These are phyloP conservation scores for Leptinotarsa texana DNA, from an alignment of 1,140 invertebrate species.

Conservation along the genomic window DNA sequence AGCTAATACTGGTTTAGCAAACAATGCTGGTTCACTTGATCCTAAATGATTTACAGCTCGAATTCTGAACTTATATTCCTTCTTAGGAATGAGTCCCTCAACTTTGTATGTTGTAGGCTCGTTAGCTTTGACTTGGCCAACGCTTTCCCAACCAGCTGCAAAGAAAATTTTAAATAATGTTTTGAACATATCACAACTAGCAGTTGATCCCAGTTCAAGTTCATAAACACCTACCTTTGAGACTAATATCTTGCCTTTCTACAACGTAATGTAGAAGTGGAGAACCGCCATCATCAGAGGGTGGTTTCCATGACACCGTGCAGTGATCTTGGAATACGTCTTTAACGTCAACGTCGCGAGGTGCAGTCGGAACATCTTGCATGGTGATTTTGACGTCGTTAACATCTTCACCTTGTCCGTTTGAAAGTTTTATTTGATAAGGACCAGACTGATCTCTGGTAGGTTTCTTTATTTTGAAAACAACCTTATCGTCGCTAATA, in stretches of 20 bases:
- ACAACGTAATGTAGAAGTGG: slow-evolving; percentile 91
- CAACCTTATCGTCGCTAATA: slow-evolving; percentile 85
- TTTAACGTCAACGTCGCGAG: slow-evolving; percentile 85
- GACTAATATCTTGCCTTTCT: slow-evolving; percentile 89
- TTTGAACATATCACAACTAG: not conserved
- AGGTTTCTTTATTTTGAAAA: slow-evolving; percentile 90
- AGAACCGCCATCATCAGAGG: slow-evolving; percentile 90
- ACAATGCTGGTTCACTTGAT: slow-evolving; percentile 83
- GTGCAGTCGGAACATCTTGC: slow-evolving; percentile 87
- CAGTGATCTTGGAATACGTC: slow-evolving; percentile 93
- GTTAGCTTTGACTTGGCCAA: slow-evolving; percentile 71
- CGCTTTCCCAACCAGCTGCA: slow-evolving; percentile 80
- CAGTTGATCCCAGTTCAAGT: not conserved
- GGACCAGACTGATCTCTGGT: slow-evolving; percentile 76
- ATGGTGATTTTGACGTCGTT: slow-evolving; percentile 84
- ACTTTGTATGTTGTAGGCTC: slow-evolving; percentile 80
- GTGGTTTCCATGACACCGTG: slow-evolving; percentile 87
- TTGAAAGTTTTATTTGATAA: slow-evolving; percentile 85
- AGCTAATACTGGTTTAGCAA: slow-evolving; percentile 84
- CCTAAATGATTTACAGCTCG: slow-evolving; percentile 91
- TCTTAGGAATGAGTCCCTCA: slow-evolving; percentile 83
- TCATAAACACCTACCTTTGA: slow-evolving; percentile 65
- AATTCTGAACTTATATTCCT: slow-evolving; percentile 94
- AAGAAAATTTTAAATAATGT: slow-evolving; percentile 10
- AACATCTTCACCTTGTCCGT: slow-evolving; percentile 84